These are phyloP conservation scores for Crossaster papposus DNA, from an alignment of 53 echinoderm and acorn worm genomes.

Conservation along the genomic window DNA sequence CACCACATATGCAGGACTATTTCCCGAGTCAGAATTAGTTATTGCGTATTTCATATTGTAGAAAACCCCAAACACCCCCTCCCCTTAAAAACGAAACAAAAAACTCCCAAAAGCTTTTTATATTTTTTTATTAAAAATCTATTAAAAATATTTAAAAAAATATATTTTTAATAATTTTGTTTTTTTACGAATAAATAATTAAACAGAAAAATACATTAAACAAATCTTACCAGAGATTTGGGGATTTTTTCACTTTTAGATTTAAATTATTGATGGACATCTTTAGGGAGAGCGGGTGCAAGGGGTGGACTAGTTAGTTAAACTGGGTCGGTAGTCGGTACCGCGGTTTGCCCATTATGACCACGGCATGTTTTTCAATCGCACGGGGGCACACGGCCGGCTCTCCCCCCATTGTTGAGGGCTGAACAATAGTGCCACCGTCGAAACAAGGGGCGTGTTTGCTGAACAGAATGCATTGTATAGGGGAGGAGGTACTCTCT, in stretches of 20 bases:
- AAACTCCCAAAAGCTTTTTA: too few species aligned
- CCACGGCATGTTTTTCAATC: background rate
- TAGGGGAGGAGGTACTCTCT: background rate
- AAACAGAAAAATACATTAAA: too few species aligned
- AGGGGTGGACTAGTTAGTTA: slow-evolving; percentile 3
- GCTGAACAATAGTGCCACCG: slow-evolving; percentile 51
- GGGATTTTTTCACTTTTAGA: background rate
- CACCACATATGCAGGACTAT: slow-evolving; percentile 25
- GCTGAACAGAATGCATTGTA: slow-evolving; percentile 20
- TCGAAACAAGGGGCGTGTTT: slow-evolving; percentile 34
- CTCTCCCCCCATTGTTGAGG: slow-evolving; percentile 15
- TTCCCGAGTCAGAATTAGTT: background rate
- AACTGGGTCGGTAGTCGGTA: slow-evolving; percentile 3
- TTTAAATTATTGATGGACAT: background rate
- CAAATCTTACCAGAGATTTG: background rate
- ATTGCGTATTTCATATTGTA: slow-evolving; percentile 34
- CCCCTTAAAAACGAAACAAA: too few species aligned
- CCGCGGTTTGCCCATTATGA: slow-evolving; percentile 1
- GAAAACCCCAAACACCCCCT: too few species aligned
- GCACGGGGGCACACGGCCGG: slow-evolving; percentile 37
- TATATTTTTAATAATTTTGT: too few species aligned
- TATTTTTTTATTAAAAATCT: too few species aligned
- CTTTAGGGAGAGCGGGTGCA: background rate
- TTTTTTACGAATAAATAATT: too few species aligned
- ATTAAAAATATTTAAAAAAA: too few species aligned